Evolutionary conservation across 2,888 invertebrate species (phyloP).

Genomic region (Caenorhabditis doughertyi): DNA sequence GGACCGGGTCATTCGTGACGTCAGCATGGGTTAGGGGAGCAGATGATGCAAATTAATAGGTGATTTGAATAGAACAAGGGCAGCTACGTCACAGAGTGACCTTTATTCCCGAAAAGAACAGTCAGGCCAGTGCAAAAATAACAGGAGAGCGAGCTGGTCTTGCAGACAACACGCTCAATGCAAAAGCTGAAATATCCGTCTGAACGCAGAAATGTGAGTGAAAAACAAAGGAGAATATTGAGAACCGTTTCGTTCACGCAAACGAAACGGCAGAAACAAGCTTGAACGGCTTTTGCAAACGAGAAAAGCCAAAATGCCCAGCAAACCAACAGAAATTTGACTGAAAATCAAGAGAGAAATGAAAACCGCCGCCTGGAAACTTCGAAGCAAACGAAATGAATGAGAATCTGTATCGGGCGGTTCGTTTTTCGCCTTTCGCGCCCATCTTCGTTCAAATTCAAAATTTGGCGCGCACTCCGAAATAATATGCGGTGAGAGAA

Average conservation of each 20-base stretch:
- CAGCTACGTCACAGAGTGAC: background rate
- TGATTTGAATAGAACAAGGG: background rate
- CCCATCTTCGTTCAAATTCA: slow-evolving; percentile 20
- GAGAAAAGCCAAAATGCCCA: too few relatives aligned
- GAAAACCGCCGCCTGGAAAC: background rate
- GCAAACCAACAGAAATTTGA: background rate
- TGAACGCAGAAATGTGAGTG: too few relatives aligned
- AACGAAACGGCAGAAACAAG: too few relatives aligned
- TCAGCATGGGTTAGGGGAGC: slow-evolving; percentile 16
- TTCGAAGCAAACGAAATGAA: background rate
- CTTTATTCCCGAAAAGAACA: background rate
- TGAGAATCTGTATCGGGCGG: background rate
- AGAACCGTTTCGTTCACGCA: too few relatives aligned
- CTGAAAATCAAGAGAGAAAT: background rate
- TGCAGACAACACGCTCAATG: too few relatives aligned
- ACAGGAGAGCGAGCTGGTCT: too few relatives aligned
- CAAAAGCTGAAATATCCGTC: too few relatives aligned
- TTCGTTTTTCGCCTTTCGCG: slow-evolving; percentile 17
- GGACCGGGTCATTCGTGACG: slow-evolving; percentile 32
- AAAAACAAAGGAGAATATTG: too few relatives aligned
- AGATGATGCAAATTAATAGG: slow-evolving; percentile 35
- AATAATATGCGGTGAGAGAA: background rate
- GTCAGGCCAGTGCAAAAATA: background rate
- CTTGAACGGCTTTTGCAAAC: too few relatives aligned
- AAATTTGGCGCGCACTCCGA: slow-evolving; percentile 31